Base-by-base conservation (phyloP, 2,888 invertebrate genomes). In the Plagiodera versicolora region DNA sequence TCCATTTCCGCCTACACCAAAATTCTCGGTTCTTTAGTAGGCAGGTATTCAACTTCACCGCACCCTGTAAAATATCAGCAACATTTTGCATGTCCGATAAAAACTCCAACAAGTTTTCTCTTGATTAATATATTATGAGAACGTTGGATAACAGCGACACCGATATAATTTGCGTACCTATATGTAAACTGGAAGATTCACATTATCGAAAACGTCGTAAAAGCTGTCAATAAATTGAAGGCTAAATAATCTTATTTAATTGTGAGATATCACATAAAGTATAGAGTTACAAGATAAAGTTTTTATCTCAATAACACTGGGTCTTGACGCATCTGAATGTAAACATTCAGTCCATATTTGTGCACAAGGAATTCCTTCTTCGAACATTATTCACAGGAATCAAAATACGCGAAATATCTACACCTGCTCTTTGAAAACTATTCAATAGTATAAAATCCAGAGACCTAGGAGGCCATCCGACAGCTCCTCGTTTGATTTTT, bases 151-250 rank as follows among this genome's bases (percentile, higher is more conserved):
- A 39, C 39, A 39, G 14, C 39, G 14, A 39, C 39, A 39, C 39
- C 39, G 14, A 39, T 39, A 39, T 39, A 39, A 39, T 39, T 39
- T 39, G 14, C 14, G 39, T 39, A 39, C 39, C 39, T 51, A 35
- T 51, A 32, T 58, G 61, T 60, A 63, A 63, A 60, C 57, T 56
- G 52, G 60, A 44, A 55, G 60, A 63, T 62, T 51, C 32, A 50
- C 32, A 19, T 51, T 32, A 51, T 51, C 16, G 51, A 39, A 39
- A 17, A 50, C 51, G 58, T 51, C 18, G 56, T 62, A 63, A 65
- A 65, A 57, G 56, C 52, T 57, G 60, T 60, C 57, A 57, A 60
- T 62, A 65, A 65, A 65, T 65, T 62, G 58, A 62, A 60, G 60
- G 54, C 55, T 60, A 60, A 60, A 65, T 56, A 51, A 17, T 39